These are phyloP conservation scores for Drosophila imparisetae DNA, from an alignment of 2,888 invertebrate genomes.

Conservation along the genomic window DNA sequence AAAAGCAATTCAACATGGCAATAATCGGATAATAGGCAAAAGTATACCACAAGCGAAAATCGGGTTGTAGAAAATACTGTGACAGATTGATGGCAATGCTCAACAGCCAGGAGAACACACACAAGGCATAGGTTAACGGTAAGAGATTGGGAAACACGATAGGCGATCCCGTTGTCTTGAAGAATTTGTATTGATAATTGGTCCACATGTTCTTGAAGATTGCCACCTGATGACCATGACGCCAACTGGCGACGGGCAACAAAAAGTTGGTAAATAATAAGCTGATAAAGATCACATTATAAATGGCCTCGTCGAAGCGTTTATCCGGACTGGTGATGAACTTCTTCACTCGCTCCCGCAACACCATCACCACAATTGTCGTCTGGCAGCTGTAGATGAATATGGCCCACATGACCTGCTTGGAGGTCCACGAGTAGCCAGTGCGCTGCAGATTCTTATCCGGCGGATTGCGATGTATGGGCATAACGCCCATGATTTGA, in stretches of 20 bases:
- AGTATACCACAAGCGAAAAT: constrained; percentile 90
- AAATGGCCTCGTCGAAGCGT: constrained; percentile 90
- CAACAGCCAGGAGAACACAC: constrained; percentile 88
- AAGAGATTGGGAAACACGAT: constrained; percentile 89
- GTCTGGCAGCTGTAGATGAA: constrained; percentile 88
- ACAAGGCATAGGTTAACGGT: constrained; percentile 88
- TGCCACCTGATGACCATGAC: constrained; percentile 89
- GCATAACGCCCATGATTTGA: constrained; percentile 91
- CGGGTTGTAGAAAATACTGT: constrained; percentile 89
- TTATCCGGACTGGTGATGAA: constrained; percentile 87
- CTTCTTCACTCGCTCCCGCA: constrained; percentile 86
- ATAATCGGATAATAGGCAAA: constrained; percentile 90
- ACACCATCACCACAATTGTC: constrained; percentile 86
- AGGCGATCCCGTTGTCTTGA: constrained; percentile 85
- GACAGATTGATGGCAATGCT: constrained; percentile 89
- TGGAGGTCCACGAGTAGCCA: constrained; percentile 88
- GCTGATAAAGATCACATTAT: constrained; percentile 90
- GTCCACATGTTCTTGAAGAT: constrained; percentile 93
- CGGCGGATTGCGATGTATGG: constrained; percentile 88
- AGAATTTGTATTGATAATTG: constrained; percentile 88
- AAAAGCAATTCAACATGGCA: constrained; percentile 90
- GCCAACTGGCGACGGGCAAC: constrained; percentile 89
- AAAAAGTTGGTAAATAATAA: constrained; percentile 90
- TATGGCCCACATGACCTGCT: constrained; percentile 89
- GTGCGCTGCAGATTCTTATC: constrained; percentile 85